These are phyloP conservation scores for Tenthredo distinguenda DNA, from an alignment of 2,888 invertebrate genomes.

Conservation along the genomic window DNA sequence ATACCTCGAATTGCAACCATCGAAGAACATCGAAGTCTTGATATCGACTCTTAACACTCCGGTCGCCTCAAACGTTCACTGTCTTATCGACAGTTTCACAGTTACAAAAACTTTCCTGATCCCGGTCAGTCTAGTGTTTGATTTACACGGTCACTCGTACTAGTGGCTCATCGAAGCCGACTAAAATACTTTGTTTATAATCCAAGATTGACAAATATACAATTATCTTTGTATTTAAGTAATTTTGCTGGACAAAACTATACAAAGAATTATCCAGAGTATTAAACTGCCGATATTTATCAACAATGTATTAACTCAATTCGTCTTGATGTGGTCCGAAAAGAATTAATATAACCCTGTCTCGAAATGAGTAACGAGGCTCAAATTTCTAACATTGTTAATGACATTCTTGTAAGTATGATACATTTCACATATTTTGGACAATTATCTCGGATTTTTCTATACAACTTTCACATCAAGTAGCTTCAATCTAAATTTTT, in stretches of 20 bases:
- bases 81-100: background rate
- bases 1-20: background rate
- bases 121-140: no score
- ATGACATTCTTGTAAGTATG: conserved; percentile 83
- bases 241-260: background rate
- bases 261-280: background rate
- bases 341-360: background rate
- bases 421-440: background rate
- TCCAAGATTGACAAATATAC: background rate
- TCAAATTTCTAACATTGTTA: conserved; percentile 83
- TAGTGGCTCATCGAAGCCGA: background rate
- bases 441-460: conserved; percentile 1
- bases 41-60: background rate
- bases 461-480: background rate
- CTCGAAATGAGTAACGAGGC: conserved; percentile 81
- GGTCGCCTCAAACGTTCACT: background rate
- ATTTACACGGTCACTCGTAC: background rate
- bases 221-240: background rate
- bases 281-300: background rate
- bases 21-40: background rate
- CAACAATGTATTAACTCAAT: background rate
- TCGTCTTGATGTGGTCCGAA: background rate
- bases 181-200: background rate
- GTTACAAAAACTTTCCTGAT: background rate
- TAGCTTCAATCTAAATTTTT: conserved; percentile 19